Conservation (phyloP, 2,888 invertebrate species). For the Trichopoda pennipes region DNA sequence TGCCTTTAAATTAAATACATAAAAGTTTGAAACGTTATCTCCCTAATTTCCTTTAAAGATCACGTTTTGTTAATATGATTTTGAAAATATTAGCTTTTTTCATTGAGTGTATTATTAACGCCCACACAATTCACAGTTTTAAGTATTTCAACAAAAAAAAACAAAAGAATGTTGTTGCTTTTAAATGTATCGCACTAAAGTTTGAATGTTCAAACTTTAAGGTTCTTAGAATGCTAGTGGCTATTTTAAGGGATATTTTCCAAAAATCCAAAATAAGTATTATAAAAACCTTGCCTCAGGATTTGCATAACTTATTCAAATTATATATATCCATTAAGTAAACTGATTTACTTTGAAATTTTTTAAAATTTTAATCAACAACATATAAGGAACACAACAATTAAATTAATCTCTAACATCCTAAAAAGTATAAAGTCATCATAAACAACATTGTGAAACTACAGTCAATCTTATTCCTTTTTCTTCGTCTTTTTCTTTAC, state of each 20-base stretch:
- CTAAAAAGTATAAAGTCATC: too few relatives aligned
- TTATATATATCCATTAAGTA: slow-evolving; percentile 22
- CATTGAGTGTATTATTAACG: slow-evolving; percentile 50
- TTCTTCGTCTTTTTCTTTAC: too few relatives aligned
- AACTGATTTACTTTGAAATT: slow-evolving; percentile 9
- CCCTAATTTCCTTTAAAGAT: slow-evolving; percentile 17
- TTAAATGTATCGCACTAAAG: neutral
- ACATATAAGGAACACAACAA: neutral
- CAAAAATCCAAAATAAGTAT: neutral
- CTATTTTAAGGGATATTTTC: slow-evolving; percentile 23
- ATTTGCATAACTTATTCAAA: slow-evolving; percentile 50
- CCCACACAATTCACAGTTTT: slow-evolving; percentile 61
- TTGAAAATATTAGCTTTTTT: neutral
- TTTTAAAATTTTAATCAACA: slow-evolving; percentile 2
- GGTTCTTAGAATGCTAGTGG: slow-evolving; percentile 50
- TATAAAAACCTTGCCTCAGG: slow-evolving; percentile 17
- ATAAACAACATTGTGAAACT: too few relatives aligned
- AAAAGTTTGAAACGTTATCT: neutral
- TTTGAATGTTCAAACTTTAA: neutral
- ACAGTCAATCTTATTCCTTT: too few relatives aligned
- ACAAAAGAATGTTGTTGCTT: slow-evolving; percentile 20
- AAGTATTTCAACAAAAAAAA: too few relatives aligned
- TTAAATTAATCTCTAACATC: neutral
- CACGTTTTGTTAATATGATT: slow-evolving; percentile 20
- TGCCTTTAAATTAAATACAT: neutral